Evolutionary conservation across 1,140 invertebrate species (phyloP), one percentile per base, ranked within the genome.

Genomic region (Pogonognathellus flavescens): DNA sequence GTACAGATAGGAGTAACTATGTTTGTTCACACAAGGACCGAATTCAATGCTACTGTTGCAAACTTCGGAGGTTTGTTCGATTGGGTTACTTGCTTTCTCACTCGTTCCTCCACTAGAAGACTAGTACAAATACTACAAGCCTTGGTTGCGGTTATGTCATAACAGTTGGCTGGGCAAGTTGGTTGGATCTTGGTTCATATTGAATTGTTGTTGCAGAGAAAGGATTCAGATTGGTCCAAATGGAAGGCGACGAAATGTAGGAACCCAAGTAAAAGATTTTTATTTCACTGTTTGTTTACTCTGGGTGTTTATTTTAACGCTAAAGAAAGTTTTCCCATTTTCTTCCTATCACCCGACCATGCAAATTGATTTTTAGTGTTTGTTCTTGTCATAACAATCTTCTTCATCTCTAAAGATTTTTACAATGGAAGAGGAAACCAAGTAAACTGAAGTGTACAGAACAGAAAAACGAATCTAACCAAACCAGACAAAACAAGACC

Each of bases 321-420:
- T 52, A 31, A 41, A 80, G 49, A 80, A 80, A 80, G 49, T 80
- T 80, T 80, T 55, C 49, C 76, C 52, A 80, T 80, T 80, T 80
- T 80, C 76, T 31, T 80, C 41, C n/a, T 52, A 80, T 80, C 76
- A 52, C 18, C 70, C 70, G 1, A 81, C 50, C 80, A 81, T 83
- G 82, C 82, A 83, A 83, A 83, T 83, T 83, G 82, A 83, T 83
- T 83, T 83, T 66, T 83, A 66, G 82, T 83, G 82, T 83, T 83
- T 83, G 82, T 66, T 83, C 59, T 62, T 83, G 82, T 83, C 82
- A 83, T 83, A 83, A 62, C 82, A 62, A 83, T 62, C 57, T 60
- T 76, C 41, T 50, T 50, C 70, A 18, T 76, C n/a, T 76, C 70
- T 50, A 41, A 76, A 20, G 8, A 20, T 66, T 66, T 66, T 31